These are phyloP conservation scores for Daktulosphaira vitifoliae DNA, from an alignment of 1,140 invertebrate genomes.

Conservation along the genomic window DNA sequence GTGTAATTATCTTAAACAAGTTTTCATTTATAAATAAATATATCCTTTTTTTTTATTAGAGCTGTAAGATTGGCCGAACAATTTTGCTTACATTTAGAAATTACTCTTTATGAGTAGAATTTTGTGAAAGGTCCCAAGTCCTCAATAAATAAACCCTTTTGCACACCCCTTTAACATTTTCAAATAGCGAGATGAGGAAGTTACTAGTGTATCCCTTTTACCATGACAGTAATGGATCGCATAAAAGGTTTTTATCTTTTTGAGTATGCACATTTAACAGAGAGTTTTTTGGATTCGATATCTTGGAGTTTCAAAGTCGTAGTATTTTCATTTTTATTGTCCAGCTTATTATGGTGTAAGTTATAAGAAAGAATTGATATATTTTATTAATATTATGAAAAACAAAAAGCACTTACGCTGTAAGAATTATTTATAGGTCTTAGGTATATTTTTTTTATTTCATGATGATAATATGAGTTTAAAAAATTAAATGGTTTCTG, in stretches of 20 bases:
- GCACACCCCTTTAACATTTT: not conserved
- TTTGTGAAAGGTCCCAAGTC: not conserved
- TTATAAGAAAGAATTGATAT: too few relatives aligned
- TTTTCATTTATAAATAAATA: too few relatives aligned
- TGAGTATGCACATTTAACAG: conserved; percentile 26
- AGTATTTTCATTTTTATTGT: not conserved
- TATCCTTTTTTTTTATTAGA: too few relatives aligned
- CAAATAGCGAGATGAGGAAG: not conserved
- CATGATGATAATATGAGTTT: too few relatives aligned
- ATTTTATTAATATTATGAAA: too few relatives aligned
- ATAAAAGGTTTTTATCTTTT: conserved; percentile 25
- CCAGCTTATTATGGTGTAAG: too few relatives aligned
- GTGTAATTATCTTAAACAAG: too few relatives aligned
- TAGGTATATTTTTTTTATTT: too few relatives aligned
- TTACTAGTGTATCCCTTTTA: not conserved
- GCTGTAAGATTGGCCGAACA: too few relatives aligned
- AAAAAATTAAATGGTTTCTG: too few relatives aligned
- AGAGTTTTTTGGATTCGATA: not conserved
- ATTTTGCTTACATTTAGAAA: not conserved
- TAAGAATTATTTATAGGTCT: too few relatives aligned
- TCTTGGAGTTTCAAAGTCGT: not conserved
- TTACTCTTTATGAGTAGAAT: conserved; percentile 2
- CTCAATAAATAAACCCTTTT: conserved; percentile 24
- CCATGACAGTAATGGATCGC: conserved; percentile 10
- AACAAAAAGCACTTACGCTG: too few relatives aligned